These are phyloP conservation scores for Campopleginae sp. DNA, from an alignment of 2,888 invertebrate genomes.

Conservation along the genomic window DNA sequence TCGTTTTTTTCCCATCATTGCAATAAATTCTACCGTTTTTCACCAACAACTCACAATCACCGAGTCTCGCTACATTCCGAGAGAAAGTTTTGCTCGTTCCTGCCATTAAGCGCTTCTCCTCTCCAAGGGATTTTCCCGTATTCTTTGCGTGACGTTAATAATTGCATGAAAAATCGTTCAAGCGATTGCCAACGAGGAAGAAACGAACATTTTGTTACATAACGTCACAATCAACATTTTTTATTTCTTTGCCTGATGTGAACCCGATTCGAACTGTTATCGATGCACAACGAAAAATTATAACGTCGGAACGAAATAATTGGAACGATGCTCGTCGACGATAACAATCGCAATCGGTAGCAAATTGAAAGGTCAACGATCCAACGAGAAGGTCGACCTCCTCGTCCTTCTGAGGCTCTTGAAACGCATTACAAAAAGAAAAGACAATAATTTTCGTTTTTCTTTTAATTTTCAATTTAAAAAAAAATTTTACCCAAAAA, in stretches of 20 bases:
- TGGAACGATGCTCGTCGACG: neutral
- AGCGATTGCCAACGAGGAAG: neutral
- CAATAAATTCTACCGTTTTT: too few relatives aligned
- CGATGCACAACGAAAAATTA: neutral
- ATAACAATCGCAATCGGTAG: conserved; percentile 20
- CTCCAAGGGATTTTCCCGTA: neutral
- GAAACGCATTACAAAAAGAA: neutral
- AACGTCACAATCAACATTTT: neutral
- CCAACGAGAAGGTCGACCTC: neutral
- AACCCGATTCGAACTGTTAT: neutral
- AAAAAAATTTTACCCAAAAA: neutral
- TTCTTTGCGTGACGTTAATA: neutral
- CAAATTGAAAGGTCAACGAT: neutral
- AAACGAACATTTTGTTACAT: neutral
- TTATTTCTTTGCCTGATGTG: neutral
- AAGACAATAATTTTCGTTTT: neutral
- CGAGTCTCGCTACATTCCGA: neutral
- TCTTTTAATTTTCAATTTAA: neutral
- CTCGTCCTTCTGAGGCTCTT: neutral
- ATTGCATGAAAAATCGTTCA: neutral
- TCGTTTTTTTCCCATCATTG: neutral
- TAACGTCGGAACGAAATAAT: conserved; percentile 6
- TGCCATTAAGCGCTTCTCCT: conserved; percentile 3
- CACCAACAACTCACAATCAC: neutral
- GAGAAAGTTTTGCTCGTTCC: conserved; percentile 41